Conservation (phyloP, 1,140 invertebrate species). For the Acromyrmex echinatior region DNA sequence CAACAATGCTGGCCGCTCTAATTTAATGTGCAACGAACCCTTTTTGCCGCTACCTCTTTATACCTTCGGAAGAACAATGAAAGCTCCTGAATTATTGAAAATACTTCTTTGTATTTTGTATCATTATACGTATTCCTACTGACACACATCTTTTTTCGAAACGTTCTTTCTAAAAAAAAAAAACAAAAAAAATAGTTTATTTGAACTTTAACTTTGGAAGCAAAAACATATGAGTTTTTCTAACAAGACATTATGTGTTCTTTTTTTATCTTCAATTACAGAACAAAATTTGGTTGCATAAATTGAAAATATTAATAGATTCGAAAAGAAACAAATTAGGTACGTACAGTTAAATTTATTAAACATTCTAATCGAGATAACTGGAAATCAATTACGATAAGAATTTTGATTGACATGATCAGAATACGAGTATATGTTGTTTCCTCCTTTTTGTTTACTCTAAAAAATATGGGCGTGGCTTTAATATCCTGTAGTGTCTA, state of each 20-base stretch:
- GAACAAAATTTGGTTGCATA: no score
- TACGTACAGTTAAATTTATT: no score
- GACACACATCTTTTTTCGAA: constrained; percentile 5
- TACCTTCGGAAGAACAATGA: constrained; percentile 27
- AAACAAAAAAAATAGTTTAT: background rate
- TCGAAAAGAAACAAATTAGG: no score
- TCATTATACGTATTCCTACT: background rate
- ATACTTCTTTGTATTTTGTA: background rate
- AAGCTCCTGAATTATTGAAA: constrained; percentile 38
- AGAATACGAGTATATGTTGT: no score
- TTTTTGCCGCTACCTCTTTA: constrained; percentile 43
- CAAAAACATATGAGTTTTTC: background rate
- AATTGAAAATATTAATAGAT: no score
- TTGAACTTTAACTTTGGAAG: background rate
- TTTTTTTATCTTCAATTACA: background rate
- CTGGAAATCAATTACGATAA: no score
- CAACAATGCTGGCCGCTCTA: constrained; percentile 37
- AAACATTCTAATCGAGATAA: no score
- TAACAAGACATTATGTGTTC: background rate
- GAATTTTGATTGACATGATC: no score
- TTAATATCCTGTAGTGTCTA: no score
- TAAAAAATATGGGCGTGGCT: no score
- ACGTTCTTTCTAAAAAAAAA: background rate
- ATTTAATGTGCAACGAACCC: constrained; percentile 50
- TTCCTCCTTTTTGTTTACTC: no score